Evolutionary conservation across 2,797 vertebrate genomes (phyloP).

Genomic region (Halcyon chelicuti): DNA sequence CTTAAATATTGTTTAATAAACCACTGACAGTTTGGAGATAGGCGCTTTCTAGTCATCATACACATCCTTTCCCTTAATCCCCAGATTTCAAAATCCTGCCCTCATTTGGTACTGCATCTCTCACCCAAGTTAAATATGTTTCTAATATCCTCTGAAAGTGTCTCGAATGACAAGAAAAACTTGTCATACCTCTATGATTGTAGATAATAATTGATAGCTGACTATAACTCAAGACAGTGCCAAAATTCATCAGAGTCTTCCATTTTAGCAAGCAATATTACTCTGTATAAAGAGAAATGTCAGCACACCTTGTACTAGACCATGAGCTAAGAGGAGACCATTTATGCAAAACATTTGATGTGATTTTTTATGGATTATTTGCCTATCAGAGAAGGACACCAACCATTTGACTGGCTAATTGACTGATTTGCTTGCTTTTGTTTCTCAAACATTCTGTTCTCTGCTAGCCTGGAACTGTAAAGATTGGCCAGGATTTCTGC

Average conservation of each 20-base stretch:
- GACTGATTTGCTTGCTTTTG: neutral
- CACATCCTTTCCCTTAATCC: neutral
- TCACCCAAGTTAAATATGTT: neutral
- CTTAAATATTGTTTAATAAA: neutral
- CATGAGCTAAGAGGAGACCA: neutral
- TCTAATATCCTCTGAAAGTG: neutral
- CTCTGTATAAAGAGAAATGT: neutral
- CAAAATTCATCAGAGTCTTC: neutral
- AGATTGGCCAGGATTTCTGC: neutral
- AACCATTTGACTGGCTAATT: neutral
- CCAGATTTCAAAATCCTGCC: neutral
- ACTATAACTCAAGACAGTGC: neutral
- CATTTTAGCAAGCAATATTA: neutral
- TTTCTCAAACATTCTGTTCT: neutral
- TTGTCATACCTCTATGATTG: neutral
- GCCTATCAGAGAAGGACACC: neutral
- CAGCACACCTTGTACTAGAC: neutral
- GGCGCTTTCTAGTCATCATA: neutral
- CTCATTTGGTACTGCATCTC: neutral
- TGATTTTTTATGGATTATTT: neutral
- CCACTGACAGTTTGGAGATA: neutral
- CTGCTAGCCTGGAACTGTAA: neutral
- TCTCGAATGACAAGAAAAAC: neutral
- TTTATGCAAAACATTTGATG: neutral
- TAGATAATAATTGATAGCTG: neutral